Evolutionary conservation across 2,797 vertebrate genomes (phyloP).

Genomic region (Saxicola maurus): DNA sequence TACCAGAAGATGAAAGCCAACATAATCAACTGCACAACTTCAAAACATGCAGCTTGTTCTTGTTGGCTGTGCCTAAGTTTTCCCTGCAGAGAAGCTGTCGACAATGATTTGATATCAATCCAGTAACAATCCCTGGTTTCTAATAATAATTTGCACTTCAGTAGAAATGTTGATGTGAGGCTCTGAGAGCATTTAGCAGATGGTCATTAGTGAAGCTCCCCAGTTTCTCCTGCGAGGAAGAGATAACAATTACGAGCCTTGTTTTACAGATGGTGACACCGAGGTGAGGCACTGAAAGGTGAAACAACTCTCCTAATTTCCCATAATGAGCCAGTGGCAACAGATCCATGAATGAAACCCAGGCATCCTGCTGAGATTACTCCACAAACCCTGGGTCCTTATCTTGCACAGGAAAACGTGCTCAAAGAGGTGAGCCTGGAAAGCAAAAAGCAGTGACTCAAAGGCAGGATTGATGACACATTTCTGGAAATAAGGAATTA

Average conservation of each 20-base stretch:
- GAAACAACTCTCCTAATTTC: constrained; percentile 44
- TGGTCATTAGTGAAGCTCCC: constrained; percentile 39
- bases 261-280: constrained; percentile 51
- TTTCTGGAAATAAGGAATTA: constrained; percentile 61
- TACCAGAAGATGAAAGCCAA: constrained; percentile 68
- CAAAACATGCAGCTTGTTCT: constrained; percentile 66
- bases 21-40: constrained; percentile 67
- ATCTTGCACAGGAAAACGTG: constrained; percentile 38
- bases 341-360: constrained; percentile 55
- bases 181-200: constrained; percentile 61
- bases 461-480: constrained; percentile 53
- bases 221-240: constrained; percentile 53
- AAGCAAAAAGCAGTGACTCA: constrained; percentile 33
- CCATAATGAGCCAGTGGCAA: constrained; percentile 43
- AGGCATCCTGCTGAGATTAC: constrained; percentile 43
- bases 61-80: constrained; percentile 63
- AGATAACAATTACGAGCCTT: constrained; percentile 55
- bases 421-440: constrained; percentile 55
- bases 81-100: constrained; percentile 64
- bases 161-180: constrained; percentile 58
- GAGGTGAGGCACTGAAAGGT: constrained; percentile 59
- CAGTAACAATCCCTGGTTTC: constrained; percentile 65
- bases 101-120: constrained; percentile 66
- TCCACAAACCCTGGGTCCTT: constrained; percentile 19
- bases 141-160: constrained; percentile 68